A percentile compares a stretch with the other conserved stretches of the same genome.
phyloP scores from a whole-genome alignment of 2,797 vertebrate genomes.

The Margarornis squamiger region DNA sequence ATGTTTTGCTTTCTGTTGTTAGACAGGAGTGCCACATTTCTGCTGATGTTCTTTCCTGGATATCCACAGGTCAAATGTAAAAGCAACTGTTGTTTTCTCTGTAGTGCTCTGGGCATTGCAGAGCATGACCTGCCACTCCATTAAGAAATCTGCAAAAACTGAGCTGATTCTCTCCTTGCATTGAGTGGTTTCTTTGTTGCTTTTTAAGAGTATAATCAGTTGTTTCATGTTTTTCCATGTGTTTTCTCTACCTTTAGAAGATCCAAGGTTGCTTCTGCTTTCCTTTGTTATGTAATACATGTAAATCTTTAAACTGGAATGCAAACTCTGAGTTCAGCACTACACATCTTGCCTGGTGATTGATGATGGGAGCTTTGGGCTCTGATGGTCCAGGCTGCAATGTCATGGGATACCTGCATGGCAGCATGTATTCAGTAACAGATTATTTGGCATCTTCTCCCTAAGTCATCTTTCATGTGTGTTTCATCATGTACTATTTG shows the following conservation, averaged over 20 bases:
- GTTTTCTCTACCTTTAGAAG: neutral
- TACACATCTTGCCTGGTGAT: neutral
- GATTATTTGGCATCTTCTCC: neutral
- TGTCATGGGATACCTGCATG: too few species aligned
- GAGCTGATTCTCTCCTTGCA: neutral
- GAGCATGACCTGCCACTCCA: neutral
- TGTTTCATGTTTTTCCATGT: neutral
- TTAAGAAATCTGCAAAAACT: conserved; percentile 5
- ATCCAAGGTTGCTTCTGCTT: neutral
- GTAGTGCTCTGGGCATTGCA: neutral
- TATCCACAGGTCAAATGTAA: neutral
- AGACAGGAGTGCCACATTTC: neutral
- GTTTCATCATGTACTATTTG: neutral
- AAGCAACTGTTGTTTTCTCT: neutral
- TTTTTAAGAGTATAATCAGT: neutral
- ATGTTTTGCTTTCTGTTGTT: neutral
- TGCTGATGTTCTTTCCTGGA: neutral
- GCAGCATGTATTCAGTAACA: neutral
- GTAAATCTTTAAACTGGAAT: neutral
- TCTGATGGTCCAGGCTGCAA: neutral
- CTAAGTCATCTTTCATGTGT: neutral
- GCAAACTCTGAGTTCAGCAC: neutral
- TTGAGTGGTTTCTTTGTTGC: neutral
- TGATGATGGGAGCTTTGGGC: neutral
- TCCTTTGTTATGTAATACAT: neutral